phyloP scores from a whole-genome alignment of 2,888 invertebrate genomes.

The Mactromeris polynyma region DNA sequence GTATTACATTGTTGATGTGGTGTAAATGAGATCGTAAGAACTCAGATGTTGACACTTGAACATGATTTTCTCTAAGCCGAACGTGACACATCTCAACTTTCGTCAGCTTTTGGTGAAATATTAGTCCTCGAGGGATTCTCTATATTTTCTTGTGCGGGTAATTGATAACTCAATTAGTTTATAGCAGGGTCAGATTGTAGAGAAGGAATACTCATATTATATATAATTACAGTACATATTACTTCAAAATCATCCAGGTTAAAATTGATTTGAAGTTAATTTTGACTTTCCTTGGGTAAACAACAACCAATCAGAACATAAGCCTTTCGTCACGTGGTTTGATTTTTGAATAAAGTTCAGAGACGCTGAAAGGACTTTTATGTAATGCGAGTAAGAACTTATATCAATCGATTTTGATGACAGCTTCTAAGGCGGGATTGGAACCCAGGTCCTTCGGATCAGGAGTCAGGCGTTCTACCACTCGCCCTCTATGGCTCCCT shows the following conservation, averaged over 20 bases:
- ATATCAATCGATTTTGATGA: too few species aligned
- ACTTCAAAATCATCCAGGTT: background rate
- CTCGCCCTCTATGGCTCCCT: too few species aligned
- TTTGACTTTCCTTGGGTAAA: background rate
- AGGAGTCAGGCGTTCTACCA: too few species aligned
- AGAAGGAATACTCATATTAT: background rate
- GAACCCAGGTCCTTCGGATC: too few species aligned
- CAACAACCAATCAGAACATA: too few species aligned
- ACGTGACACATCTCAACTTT: background rate
- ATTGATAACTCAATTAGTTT: background rate
- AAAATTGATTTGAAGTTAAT: background rate
- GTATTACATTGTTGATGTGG: background rate
- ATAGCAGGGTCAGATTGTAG: background rate
- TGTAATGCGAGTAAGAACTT: too few species aligned
- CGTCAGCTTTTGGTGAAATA: background rate
- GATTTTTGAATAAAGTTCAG: too few species aligned
- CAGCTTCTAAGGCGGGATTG: too few species aligned
- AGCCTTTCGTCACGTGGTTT: too few species aligned
- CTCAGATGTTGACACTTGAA: conserved; percentile 1
- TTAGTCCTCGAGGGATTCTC: background rate
- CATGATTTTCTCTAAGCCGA: background rate
- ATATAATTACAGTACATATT: background rate
- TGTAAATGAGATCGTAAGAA: background rate
- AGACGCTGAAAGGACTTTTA: too few species aligned
- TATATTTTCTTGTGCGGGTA: background rate